Base-by-base conservation (phyloP, 2,113 vertebrate genomes). In the Entelurus aequoreus region DNA sequence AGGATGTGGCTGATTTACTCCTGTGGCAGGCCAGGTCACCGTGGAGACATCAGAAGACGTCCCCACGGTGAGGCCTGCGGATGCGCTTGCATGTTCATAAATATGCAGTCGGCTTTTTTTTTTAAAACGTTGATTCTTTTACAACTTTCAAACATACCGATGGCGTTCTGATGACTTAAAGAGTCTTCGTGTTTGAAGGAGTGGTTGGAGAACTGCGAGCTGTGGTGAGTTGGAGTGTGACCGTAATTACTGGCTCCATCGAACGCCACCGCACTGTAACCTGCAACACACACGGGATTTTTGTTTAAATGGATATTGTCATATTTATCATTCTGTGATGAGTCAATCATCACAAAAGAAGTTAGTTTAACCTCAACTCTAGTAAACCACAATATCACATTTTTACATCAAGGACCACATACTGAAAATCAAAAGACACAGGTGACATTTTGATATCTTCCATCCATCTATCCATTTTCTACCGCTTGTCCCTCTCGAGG, bases 141-240 rank as follows among this genome's bases (percentile, higher is more conserved):
- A 7, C 6, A 46, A 46, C 12, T 8, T 16, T 9, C 15, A 44
- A 42, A 52, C 61, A 89, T 92, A 98, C 95, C 94, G 89, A 99
- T 89, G 0, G 92, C 86, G 74, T 90, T 91, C 87, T 95, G 96
- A 82, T 98, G 96, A 53, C 87, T 74, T 66, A 98, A 88, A 56
- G 94, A 83, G 51, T 99, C 95, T 77, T 99, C 96, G 2, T 98
- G 95, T 79, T 99, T 99, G 90, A 99, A 99, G 77, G 94, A 88
- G 71, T 98, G 96, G 86, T 94, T 96, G 68, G 94, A 81, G 78
- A 89, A 91, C 87, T 99, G 96, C 0, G 95, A 89, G 14, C 93
- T 83, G 62, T 96, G 95, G 82, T 99, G 95, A 2, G 94, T 91
- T 3, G 96, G 93, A 66, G 95, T 92, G 90, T 98, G 96, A 2